These are phyloP conservation scores for Machimus rusticus DNA, from an alignment of 2,888 invertebrate genomes.

Conservation along the genomic window DNA sequence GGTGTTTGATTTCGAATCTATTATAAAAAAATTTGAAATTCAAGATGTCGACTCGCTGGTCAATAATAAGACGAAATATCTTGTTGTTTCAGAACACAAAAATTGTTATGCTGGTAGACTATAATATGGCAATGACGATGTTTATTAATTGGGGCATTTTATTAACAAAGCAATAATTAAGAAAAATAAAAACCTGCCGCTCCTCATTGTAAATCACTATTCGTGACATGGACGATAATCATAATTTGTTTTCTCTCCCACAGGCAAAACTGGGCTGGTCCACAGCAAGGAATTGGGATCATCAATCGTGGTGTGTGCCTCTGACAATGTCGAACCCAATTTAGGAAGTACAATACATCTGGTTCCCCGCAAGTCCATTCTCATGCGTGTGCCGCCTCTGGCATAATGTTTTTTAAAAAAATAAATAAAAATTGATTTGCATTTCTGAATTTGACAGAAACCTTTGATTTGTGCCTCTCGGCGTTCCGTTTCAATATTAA, in stretches of 20 bases:
- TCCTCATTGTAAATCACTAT: background rate
- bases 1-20: no score
- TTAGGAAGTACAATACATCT: background rate
- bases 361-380: background rate
- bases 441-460: background rate
- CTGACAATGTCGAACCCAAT: background rate
- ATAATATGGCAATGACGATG: no score
- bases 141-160: background rate
- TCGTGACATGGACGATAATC: background rate
- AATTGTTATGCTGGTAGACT: no score
- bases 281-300: background rate
- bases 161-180: background rate
- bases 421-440: background rate
- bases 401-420: background rate
- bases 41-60: no score
- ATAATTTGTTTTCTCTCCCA: background rate
- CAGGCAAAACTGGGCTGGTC: background rate
- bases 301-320: background rate
- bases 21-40: no score
- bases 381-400: background rate
- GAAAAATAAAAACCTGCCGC: background rate
- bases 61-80: no score
- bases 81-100: no score
- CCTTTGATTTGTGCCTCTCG: background rate
- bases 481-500: background rate